Evolutionary conservation across 23 tunicate genomes (phyloP), one percentile per base, ranked within the genome.

Genomic region (Diplosoma virens): DNA sequence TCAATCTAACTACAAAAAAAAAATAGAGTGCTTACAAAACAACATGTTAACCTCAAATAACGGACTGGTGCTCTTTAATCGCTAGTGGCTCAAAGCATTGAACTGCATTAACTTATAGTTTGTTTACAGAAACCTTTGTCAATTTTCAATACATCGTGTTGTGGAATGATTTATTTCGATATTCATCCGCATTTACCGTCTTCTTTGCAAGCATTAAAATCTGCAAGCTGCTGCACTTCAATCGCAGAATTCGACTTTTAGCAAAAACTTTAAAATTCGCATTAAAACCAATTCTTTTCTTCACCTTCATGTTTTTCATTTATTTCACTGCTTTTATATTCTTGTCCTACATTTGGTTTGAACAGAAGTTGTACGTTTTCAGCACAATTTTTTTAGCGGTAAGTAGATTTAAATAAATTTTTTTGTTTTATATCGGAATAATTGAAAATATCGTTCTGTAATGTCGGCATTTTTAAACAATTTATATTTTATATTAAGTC

Each of bases 321-420:
- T 89, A 89, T 36, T 89, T 89, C 56, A 14, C 47, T 11, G 84
- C 87, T 14, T 89, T 89, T 61, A 66, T 82, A 2, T 82, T 82
- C 61, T 66, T 82, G 1, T 77, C 96, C 9, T 28, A 86, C 41
- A 37, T 89, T 17, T 89, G 96, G 96, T 89, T 89, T 52, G 96
- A 89, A 36, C 96, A 89, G 84, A 89, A 78, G 32, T 37, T 89
- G 47, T 89, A 82, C 59, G 34, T 74, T 1, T 82, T 73, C 77
- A 89, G 96, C 60, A 34, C 87, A 1, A 20, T 72, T 20, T 24
- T 47, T 16, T 53, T 71, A 3, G 63, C 88, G 59, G 96, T 89
- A 77, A 82, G 69, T 61, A 22, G n/a, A n/a, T n/a, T n/a, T n/a
- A n/a, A n/a, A n/a, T n/a, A n/a, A n/a, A n/a, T n/a, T n/a, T n/a